These are phyloP conservation scores for Nycticebus coucang DNA, from an alignment of 2,113 vertebrate species.

Conservation along the genomic window DNA sequence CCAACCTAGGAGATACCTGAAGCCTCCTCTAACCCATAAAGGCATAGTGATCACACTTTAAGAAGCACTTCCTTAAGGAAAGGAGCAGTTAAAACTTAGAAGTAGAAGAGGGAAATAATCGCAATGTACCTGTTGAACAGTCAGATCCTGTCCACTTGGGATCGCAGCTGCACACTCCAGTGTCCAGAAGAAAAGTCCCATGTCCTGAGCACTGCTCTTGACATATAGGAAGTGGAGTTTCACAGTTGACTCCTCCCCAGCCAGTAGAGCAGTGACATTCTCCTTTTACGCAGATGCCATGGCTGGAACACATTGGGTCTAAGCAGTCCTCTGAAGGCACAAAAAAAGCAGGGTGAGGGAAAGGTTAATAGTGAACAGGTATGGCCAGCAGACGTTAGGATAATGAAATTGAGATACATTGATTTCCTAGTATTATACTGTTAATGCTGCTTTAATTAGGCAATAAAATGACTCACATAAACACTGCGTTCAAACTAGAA, in stretches of 20 bases:
- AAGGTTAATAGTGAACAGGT: constrained; percentile 26
- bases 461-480: constrained; percentile 63
- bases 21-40: neutral
- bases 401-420: neutral
- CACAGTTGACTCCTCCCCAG: constrained; percentile 94
- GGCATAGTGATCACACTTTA: neutral
- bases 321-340: constrained; percentile 92
- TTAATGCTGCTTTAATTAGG: constrained; percentile 18
- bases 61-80: neutral
- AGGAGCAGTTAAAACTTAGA: neutral
- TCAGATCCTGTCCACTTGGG: constrained; percentile 96
- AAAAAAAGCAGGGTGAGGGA: neutral
- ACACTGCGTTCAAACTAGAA: constrained; percentile 47
- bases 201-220: constrained; percentile 97
- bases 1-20: neutral
- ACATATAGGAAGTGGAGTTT: constrained; percentile 92
- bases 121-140: constrained; percentile 91
- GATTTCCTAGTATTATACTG: constrained; percentile 35
- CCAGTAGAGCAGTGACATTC: constrained; percentile 95
- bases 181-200: constrained; percentile 92
- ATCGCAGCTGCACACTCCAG: constrained; percentile 93
- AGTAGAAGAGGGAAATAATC: neutral
- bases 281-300: constrained; percentile 94
- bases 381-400: neutral
- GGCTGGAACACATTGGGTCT: constrained; percentile 93